These are phyloP conservation scores for Atta colombica DNA, from an alignment of 1,140 invertebrate genomes.

Conservation along the genomic window DNA sequence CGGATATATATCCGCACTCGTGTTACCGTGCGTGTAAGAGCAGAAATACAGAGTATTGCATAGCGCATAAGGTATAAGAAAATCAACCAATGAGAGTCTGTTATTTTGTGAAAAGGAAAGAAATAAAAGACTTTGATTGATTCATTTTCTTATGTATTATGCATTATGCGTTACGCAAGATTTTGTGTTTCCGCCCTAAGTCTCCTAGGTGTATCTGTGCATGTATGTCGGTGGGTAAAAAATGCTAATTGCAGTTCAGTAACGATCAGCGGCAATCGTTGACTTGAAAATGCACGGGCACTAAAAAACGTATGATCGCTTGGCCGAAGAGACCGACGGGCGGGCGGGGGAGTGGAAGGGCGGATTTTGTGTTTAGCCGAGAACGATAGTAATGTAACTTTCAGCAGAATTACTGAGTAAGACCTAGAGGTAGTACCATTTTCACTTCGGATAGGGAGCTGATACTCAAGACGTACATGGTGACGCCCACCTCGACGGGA, in stretches of 20 bases:
- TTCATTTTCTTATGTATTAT: too few species aligned
- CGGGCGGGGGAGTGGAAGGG: constrained; percentile 52
- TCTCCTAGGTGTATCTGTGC: constrained; percentile 34
- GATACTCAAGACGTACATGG: constrained; percentile 99
- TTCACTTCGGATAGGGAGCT: constrained; percentile 99
- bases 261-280: constrained; percentile 63
- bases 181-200: too few species aligned
- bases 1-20: constrained; percentile 39
- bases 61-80: too few species aligned
- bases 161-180: too few species aligned
- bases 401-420: constrained; percentile 86
- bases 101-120: too few species aligned
- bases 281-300: constrained; percentile 66
- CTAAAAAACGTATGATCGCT: constrained; percentile 69
- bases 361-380: constrained; percentile 62
- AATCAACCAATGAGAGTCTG: too few species aligned
- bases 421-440: constrained; percentile 94
- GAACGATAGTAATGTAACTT: constrained; percentile 75
- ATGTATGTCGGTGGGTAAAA: constrained; percentile 47
- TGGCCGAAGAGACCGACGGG: constrained; percentile 56
- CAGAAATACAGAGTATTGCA: too few species aligned
- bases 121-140: too few species aligned
- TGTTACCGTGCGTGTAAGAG: constrained; percentile 16
- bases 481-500: constrained; percentile 98
- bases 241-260: constrained; percentile 52